Evolutionary conservation across 2,888 invertebrate species (phyloP).

Genomic region (Limnephilus marmoratus): DNA sequence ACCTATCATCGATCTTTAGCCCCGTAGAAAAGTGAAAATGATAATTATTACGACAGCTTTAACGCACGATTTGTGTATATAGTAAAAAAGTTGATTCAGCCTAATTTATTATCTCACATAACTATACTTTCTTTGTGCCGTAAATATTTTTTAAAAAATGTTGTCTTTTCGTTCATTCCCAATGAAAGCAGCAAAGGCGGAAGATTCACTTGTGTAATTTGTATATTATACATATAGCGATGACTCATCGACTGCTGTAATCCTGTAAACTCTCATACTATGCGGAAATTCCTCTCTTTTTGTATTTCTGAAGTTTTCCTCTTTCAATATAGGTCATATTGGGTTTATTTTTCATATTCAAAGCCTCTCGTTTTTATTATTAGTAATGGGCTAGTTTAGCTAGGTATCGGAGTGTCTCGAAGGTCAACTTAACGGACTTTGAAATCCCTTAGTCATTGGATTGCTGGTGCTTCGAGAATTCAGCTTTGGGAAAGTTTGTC

Average conservation of each 20-base stretch:
- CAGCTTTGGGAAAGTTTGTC: too few relatives aligned
- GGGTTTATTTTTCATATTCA: neutral
- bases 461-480: neutral
- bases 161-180: neutral
- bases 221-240: too few relatives aligned
- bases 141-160: neutral
- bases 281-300: too few relatives aligned
- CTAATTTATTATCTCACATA: neutral
- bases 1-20: neutral
- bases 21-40: slow-evolving; percentile 25
- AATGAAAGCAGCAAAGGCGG: neutral
- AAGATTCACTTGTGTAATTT: too few relatives aligned
- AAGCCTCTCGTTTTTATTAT: neutral
- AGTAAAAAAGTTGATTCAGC: neutral
- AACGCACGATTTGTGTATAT: neutral
- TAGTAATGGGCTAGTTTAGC: too few relatives aligned
- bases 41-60: neutral
- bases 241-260: too few relatives aligned
- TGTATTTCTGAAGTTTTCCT: too few relatives aligned
- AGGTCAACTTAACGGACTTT: neutral
- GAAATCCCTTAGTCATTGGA: neutral
- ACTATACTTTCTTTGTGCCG: neutral
- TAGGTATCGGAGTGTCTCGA: neutral
- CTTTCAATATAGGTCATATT: too few relatives aligned
- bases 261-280: too few relatives aligned